Conservation (phyloP, 2,113 vertebrate species). For the Syngnathoides biaculeatus region DNA sequence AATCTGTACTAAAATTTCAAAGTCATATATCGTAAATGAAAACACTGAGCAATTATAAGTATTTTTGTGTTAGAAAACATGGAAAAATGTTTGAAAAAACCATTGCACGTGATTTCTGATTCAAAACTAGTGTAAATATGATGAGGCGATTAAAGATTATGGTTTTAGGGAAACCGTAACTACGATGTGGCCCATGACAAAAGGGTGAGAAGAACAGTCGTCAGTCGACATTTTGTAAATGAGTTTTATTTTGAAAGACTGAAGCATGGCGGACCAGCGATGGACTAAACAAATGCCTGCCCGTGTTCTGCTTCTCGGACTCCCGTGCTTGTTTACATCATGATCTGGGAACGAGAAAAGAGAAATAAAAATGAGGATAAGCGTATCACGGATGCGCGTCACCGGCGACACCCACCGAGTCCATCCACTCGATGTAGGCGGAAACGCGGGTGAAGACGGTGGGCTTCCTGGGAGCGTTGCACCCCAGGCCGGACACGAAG, state of each 20-base stretch:
- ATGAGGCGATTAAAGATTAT: no score
- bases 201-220: constrained; percentile 23
- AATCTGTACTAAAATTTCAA: no score
- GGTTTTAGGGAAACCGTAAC: no score
- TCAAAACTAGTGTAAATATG: no score
- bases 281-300: background rate
- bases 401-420: constrained; percentile 40
- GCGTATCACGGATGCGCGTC: no score
- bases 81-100: no score
- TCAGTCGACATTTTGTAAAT: background rate
- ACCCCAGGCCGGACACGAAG: constrained; percentile 78
- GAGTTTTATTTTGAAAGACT: constrained; percentile 1
- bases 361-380: background rate
- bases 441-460: constrained; percentile 86
- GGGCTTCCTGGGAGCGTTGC: constrained; percentile 74
- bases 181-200: no score
- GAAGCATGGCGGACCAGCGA: background rate
- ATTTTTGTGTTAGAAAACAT: no score
- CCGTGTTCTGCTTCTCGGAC: background rate
- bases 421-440: constrained; percentile 78
- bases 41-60: no score
- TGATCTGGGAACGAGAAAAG: constrained; percentile 43
- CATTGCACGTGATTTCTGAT: no score
- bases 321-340: constrained; percentile 20
- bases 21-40: no score